Evolutionary conservation across 2,888 invertebrate genomes (phyloP).

Genomic region (Cephus pygmeus): DNA sequence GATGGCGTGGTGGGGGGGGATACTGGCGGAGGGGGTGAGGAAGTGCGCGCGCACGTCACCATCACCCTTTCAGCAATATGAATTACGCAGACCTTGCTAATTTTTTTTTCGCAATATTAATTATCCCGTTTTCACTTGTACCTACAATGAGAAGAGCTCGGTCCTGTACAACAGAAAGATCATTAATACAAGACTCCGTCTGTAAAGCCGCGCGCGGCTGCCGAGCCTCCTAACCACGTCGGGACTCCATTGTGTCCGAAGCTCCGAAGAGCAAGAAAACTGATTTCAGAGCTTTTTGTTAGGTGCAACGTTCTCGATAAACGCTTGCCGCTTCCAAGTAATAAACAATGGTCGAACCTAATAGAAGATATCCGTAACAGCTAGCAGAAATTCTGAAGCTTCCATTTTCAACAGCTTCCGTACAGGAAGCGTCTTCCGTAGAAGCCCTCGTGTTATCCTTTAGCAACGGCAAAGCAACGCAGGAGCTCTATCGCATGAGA

Average conservation of each 20-base stretch:
- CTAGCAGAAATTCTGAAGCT: not conserved
- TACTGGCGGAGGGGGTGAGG: not conserved
- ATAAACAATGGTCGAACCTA: not conserved
- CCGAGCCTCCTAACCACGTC: constrained; percentile 17
- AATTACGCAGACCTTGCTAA: constrained; percentile 16
- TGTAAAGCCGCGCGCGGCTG: constrained; percentile 12
- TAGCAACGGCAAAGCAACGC: not conserved
- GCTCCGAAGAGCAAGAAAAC: constrained; percentile 14
- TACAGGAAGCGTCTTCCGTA: not conserved
- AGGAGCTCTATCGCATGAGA: not conserved
- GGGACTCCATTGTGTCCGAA: constrained; percentile 39
- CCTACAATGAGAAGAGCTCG: not conserved
- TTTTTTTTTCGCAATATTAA: constrained; percentile 40
- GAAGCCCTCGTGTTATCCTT: not conserved
- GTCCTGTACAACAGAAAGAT: constrained; percentile 31
- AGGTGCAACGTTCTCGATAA: not conserved
- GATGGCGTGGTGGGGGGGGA: too few species aligned
- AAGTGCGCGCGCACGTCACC: constrained; percentile 2
- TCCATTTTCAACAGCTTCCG: not conserved
- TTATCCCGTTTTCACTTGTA: constrained; percentile 25
- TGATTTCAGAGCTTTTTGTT: not conserved
- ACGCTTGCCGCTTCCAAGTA: not conserved
- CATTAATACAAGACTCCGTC: constrained; percentile 51
- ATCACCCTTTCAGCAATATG: constrained; percentile 6
- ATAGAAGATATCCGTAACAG: not conserved